Evolutionary conservation across 1,140 invertebrate genomes (phyloP).

Genomic region (Varroa destructor): DNA sequence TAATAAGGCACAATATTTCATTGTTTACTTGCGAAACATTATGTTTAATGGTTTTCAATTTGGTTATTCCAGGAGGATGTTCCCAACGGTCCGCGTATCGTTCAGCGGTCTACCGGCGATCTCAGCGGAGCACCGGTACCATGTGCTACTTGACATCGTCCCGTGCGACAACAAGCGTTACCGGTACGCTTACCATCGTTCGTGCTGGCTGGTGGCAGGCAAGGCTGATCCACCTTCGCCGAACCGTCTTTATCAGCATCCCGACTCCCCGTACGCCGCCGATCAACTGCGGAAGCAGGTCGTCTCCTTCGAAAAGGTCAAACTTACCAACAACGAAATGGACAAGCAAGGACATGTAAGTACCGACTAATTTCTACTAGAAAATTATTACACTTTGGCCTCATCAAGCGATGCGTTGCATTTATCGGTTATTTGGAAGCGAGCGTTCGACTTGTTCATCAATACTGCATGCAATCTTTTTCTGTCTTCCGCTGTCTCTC

Average conservation of each 20-base stretch:
- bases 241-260: slow-evolving; percentile 82
- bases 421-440: too few species aligned
- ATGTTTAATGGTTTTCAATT: too few species aligned
- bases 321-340: slow-evolving; percentile 57
- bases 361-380: slow-evolving; percentile 30
- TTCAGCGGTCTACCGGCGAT: slow-evolving; percentile 45
- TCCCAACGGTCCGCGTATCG: slow-evolving; percentile 51
- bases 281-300: slow-evolving; percentile 61
- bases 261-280: slow-evolving; percentile 89
- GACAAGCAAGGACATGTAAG: slow-evolving; percentile 55
- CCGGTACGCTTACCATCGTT: slow-evolving; percentile 55
- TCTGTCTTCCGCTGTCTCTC: slow-evolving; percentile 19
- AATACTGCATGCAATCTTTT: background rate
- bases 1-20: too few species aligned
- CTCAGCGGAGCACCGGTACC: slow-evolving; percentile 29
- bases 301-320: slow-evolving; percentile 58
- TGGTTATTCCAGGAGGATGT: slow-evolving; percentile 50
- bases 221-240: slow-evolving; percentile 76
- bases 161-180: slow-evolving; percentile 54
- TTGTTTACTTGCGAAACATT: too few species aligned
- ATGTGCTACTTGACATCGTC: slow-evolving; percentile 52
- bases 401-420: background rate
- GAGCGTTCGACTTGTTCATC: background rate
- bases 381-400: slow-evolving; percentile 14
- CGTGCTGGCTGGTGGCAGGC: slow-evolving; percentile 54